phyloP scores from a whole-genome alignment of 2,113 vertebrate genomes.

The Coturnix japonica region DNA sequence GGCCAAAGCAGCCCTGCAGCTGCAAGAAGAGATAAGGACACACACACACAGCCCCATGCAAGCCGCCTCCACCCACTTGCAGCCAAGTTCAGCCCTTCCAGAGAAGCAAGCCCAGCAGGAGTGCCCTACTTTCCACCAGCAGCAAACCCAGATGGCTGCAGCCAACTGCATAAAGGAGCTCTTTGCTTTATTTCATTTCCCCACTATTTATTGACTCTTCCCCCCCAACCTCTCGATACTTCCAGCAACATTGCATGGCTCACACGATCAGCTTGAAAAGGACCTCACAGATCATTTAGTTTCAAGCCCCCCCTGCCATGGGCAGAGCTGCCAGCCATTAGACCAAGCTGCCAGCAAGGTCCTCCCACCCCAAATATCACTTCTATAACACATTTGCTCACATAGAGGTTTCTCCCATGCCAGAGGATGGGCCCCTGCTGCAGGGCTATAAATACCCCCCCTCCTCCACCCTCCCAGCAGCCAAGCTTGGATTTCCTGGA shows the following conservation, averaged over 20 bases:
- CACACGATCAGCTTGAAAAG: too few relatives aligned
- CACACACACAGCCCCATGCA: neutral
- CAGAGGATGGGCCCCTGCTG: neutral
- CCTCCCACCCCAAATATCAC: neutral
- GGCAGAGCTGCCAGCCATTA: too few relatives aligned
- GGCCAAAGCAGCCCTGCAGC: accelerated
- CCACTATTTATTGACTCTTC: neutral
- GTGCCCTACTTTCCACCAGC: slow-evolving; percentile 57
- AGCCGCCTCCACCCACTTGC: slow-evolving; percentile 16
- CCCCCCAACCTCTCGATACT: neutral
- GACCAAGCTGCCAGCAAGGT: neutral
- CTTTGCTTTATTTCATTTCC: neutral
- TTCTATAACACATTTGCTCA: neutral
- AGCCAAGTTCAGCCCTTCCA: slow-evolving; percentile 52
- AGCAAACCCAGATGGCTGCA: neutral
- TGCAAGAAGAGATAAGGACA: neutral
- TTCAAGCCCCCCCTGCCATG: too few relatives aligned
- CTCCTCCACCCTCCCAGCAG: neutral
- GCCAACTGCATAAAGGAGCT: neutral
- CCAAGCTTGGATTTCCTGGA: neutral
- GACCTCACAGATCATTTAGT: too few relatives aligned
- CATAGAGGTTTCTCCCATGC: neutral
- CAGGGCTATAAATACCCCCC: neutral
- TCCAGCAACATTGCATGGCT: neutral
- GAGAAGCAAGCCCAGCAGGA: slow-evolving; percentile 48